Percentiles rank a stretch among this genome's conserved stretches.
Evolutionary conservation across 2,113 vertebrate species (phyloP).

Genomic region (Ciconia stormi): DNA sequence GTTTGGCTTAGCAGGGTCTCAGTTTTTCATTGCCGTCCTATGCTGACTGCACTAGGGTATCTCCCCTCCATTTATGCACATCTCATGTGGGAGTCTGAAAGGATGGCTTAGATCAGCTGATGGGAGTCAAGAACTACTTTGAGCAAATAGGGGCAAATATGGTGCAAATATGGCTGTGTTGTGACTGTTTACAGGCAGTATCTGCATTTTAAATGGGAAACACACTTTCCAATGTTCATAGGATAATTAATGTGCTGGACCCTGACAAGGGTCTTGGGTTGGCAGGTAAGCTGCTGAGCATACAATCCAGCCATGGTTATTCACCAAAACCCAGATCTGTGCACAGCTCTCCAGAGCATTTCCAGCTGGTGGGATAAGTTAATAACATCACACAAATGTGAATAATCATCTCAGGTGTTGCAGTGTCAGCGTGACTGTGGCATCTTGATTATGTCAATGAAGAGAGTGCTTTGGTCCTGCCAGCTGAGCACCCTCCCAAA

Average conservation of each 20-base stretch:
- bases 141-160: background rate
- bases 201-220: background rate
- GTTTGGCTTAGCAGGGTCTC: background rate
- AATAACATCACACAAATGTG: background rate
- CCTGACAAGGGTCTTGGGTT: background rate
- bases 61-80: background rate
- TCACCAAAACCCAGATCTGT: background rate
- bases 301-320: background rate
- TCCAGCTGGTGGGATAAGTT: background rate
- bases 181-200: background rate
- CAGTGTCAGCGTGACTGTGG: background rate
- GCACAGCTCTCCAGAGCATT: background rate
- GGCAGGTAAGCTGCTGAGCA: background rate
- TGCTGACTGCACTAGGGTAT: background rate
- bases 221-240: background rate
- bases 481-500: background rate
- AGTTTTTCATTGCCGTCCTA: accelerated
- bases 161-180: background rate
- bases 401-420: background rate
- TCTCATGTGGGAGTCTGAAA: background rate
- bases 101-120: background rate
- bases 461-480: background rate
- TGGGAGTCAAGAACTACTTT: background rate
- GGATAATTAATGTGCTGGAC: background rate
- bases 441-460: background rate